Evolutionary conservation across 2,888 invertebrate species (phyloP), one percentile per base, ranked within the genome.

Genomic region (Ennomos quercinarius): DNA sequence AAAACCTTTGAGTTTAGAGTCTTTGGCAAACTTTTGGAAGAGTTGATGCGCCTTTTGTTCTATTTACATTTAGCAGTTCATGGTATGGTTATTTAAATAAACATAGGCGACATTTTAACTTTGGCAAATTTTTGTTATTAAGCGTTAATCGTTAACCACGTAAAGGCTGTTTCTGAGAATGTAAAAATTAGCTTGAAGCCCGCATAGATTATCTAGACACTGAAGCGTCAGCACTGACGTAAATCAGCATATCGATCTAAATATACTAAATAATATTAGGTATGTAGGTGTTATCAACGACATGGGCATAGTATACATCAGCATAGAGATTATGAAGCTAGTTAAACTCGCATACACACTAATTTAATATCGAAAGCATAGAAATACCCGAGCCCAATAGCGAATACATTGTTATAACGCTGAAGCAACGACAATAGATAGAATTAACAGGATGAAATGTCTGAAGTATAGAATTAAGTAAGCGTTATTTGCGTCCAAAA

Each of bases 281-380:
- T 85, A 89, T 78, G 87, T 85, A 87, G 79, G 83, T 87, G 84
- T 89, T 87, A 85, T 85, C 80, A 87, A 88, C 88, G 86, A 89
- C 84, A 87, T 87, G 88, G 88, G 89, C 88, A 87, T 84, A 68
- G 64, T 64, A 87, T 89, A 91, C 87, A 91, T 87, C 87, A 91
- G 92, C 91, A 90, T 89, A 92, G 87, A 89, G 80, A 83, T 87
- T 90, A 91, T 87, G 82, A 92, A 92, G 92, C 92, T 91, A 85
- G 84, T 88, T 85, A 89, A 84, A 85, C 79, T 89, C 87, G 91
- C 91, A 91, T 91, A 91, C 90, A 90, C 89, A 91, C 91, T 90
- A 91, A 87, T 86, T 88, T 87, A 89, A 91, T 91, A 92, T 90
- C 84, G 88, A 91, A 92, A 92, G 92, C 92, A 91, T 89, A 91